Evolutionary conservation across 2,888 invertebrate species (phyloP), one percentile per base, ranked within the genome.

Genomic region (Caenorhabditis japonica): DNA sequence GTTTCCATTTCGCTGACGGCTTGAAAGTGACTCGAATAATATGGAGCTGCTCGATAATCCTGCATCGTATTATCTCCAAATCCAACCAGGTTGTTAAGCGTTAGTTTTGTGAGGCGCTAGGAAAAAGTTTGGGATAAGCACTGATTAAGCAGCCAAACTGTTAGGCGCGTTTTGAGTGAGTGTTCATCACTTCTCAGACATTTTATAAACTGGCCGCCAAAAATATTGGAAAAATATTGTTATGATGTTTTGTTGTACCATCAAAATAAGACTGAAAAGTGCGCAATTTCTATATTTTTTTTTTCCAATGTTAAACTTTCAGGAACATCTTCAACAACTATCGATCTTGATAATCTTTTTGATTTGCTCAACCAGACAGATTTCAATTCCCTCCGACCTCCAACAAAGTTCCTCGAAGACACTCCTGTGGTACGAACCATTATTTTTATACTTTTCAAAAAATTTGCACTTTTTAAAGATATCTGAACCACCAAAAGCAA

Each of bases 321-420:
- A 66, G 66, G 66, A 53, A 59, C 66, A n/a, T 73, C 73, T n/a
- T 73, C 73, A n/a, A 66, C 73, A 13, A 73, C 73, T 19, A 73
- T 73, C 30, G 73, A 73, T 46, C 55, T 73, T 17, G 66, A 73
- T 56, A 73, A 66, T 56, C 44, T 73, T 44, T 66, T 66, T 47
- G 73, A 73, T 66, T 58, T 73, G 49, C 34, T 73, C 1, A 73
- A 73, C 56, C 66, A 73, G 60, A 66, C 73, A 43, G 73, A 73
- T 34, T 73, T 73, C 49, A 66, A 66, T 15, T 73, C 60, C 21
- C 55, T 73, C 17, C 19, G 53, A 25, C 66, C 53, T 4, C 73
- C 73, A 25, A 30, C 52, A 30, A 73, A 73, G 25, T 73, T 41
- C 23, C 36, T 74, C 53, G 74, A 74, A 41, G 74, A 74, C 17